phyloP scores from a whole-genome alignment of 2,113 vertebrate species.

The Burhinus bistriatus region DNA sequence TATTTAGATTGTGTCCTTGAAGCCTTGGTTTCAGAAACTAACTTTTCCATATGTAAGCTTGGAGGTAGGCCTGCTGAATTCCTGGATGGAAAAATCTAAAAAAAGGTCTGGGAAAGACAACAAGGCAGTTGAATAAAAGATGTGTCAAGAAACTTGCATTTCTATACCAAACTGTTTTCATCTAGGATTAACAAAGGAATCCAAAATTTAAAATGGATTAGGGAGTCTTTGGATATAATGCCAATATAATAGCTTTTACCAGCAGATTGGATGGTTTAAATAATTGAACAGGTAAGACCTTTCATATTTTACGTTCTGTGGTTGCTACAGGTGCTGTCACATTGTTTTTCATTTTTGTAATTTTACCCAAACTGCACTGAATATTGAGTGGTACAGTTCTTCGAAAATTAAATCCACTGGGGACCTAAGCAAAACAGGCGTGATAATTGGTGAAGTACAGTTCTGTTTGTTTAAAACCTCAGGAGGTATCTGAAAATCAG shows the following conservation, averaged over 20 bases:
- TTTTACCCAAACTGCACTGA: slow-evolving; percentile 1
- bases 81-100: background rate
- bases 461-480: slow-evolving; percentile 53
- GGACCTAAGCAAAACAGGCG: slow-evolving; percentile 17
- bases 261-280: background rate
- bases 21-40: background rate
- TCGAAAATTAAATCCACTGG: background rate
- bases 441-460: slow-evolving; percentile 31
- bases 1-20: background rate
- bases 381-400: background rate
- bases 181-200: slow-evolving; percentile 39
- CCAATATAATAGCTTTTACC: background rate
- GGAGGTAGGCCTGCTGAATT: background rate
- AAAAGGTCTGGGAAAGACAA: background rate
- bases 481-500: slow-evolving; percentile 29
- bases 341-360: slow-evolving; percentile 21
- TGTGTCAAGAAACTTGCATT: background rate
- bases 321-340: background rate
- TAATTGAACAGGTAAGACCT: background rate
- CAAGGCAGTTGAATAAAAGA: background rate
- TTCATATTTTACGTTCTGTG: background rate
- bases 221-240: background rate
- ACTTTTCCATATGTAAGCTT: background rate
- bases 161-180: background rate
- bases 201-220: slow-evolving; percentile 1